Percentiles rank a stretch among this genome's conserved stretches.
Evolutionary conservation across 2,797 vertebrate species (phyloP).

Genomic region (Hoplostethus mediterraneus): DNA sequence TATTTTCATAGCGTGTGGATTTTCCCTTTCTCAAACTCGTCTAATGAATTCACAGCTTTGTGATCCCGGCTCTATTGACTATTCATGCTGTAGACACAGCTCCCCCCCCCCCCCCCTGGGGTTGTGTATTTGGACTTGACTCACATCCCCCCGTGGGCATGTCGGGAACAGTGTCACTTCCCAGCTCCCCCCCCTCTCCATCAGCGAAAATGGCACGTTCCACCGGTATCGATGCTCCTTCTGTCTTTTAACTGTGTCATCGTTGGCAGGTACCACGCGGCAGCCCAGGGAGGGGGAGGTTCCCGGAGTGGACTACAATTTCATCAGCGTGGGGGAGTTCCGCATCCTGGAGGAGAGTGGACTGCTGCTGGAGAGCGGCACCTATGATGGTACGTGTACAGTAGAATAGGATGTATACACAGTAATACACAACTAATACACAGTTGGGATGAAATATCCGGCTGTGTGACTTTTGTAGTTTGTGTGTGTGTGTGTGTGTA

Average conservation of each 20-base stretch:
- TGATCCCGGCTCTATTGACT: slow-evolving; percentile 59
- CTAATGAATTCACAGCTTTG: slow-evolving; percentile 57
- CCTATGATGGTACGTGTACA: slow-evolving; percentile 91
- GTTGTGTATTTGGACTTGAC: slow-evolving; percentile 51
- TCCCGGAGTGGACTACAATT: slow-evolving; percentile 98
- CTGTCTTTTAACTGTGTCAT: slow-evolving; percentile 46
- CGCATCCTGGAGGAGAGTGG: slow-evolving; percentile 96
- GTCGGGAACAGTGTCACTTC: slow-evolving; percentile 36
- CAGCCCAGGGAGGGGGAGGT: slow-evolving; percentile 97
- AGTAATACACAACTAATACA: background rate
- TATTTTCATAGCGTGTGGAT: background rate
- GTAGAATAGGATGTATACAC: background rate
- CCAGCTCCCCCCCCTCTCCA: background rate
- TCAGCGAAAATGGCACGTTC: slow-evolving; percentile 21
- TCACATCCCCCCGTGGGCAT: slow-evolving; percentile 45
- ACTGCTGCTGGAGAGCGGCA: slow-evolving; percentile 97
- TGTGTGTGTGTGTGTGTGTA: background rate
- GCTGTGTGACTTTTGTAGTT: no score
- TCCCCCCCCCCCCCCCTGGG: slow-evolving; percentile 49
- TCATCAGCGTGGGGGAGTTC: slow-evolving; percentile 97
- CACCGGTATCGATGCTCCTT: slow-evolving; percentile 20
- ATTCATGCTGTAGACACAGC: slow-evolving; percentile 70
- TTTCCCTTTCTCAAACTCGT: slow-evolving; percentile 51
- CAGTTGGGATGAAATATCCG: no score
- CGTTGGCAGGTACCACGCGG: slow-evolving; percentile 93